Base-by-base conservation (phyloP, 1,140 invertebrate species). In the Catajapyx aquilonaris region DNA sequence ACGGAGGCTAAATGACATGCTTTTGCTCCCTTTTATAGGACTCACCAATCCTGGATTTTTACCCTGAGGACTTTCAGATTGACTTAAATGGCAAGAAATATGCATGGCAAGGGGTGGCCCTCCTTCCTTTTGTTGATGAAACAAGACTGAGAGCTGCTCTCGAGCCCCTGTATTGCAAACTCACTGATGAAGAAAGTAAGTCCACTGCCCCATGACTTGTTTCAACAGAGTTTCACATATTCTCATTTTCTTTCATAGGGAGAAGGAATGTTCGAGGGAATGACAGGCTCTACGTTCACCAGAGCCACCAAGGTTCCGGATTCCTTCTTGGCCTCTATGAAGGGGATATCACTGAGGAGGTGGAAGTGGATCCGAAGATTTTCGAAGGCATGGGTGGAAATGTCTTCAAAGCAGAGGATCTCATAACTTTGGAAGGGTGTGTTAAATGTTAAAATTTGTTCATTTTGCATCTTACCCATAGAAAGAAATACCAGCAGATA, bases 1-100 rank as follows among this genome's bases (percentile, higher is more conserved):
- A n/a, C n/a, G n/a, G n/a, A n/a, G n/a, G n/a, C n/a, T n/a, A n/a
- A n/a, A n/a, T n/a, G n/a, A n/a, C n/a, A n/a, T n/a, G n/a, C n/a
- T n/a, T n/a, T n/a, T n/a, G n/a, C n/a, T n/a, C n/a, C n/a, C n/a
- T n/a, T n/a, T n/a, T n/a, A n/a, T 47, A 85, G 77, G 73, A 79
- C 46, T 98, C 93, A 1, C 59, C 81, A 1, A 97, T 99, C 31
- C 95, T 98, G 45, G 95, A 99, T 59, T 98, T 99, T 61, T 99
- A 99, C 63, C 95, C 95, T 0, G 76, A 74, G 53, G 86, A 98
- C 53, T 99, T 99, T 56, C 93, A 91, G 61, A 93, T 96, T 41
- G 95, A 99, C 64, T 60, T 99, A 33, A 99, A 99, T 64, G 95
- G 95, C 13, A 99, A 99, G 58, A 97, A 95, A 59, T 97, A 85